phyloP scores from a whole-genome alignment of 2,888 invertebrate species.

The Ormyrus pomaceus region DNA sequence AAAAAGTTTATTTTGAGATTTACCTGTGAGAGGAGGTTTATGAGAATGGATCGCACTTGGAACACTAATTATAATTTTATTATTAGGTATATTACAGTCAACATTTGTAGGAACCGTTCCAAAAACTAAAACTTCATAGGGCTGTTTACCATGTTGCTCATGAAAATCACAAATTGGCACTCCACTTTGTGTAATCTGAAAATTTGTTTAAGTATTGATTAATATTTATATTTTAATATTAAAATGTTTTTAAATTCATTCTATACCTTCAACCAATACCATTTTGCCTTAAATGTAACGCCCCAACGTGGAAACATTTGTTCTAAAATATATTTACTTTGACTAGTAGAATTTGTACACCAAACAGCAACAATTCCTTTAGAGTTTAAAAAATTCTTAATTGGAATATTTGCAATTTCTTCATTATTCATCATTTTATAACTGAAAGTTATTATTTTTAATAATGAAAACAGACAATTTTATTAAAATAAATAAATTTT shows the following conservation, averaged over 20 bases:
- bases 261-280: slow-evolving; percentile 92
- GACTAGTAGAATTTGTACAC: slow-evolving; percentile 91
- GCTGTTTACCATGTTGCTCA: slow-evolving; percentile 85
- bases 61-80: slow-evolving; percentile 85
- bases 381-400: slow-evolving; percentile 79
- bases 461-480: slow-evolving; percentile 26
- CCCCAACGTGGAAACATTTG: slow-evolving; percentile 89
- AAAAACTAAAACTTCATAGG: slow-evolving; percentile 89
- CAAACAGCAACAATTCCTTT: slow-evolving; percentile 89
- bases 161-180: slow-evolving; percentile 83
- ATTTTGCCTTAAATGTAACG: slow-evolving; percentile 82
- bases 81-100: slow-evolving; percentile 73
- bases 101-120: slow-evolving; percentile 75
- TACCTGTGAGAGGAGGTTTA: slow-evolving; percentile 91
- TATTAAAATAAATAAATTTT: slow-evolving; percentile 40
- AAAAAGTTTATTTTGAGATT: slow-evolving; percentile 60
- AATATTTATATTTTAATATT: slow-evolving; percentile 20
- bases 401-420: slow-evolving; percentile 84
- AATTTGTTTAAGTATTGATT: slow-evolving; percentile 52
- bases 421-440: slow-evolving; percentile 89
- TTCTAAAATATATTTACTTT: slow-evolving; percentile 82
- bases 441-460: slow-evolving; percentile 74
- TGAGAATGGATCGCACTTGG: slow-evolving; percentile 97
- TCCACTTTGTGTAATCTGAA: slow-evolving; percentile 82
- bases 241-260: not conserved